Conservation (phyloP, 2,113 vertebrate genomes). For the Calyptommatus sinebrachiatus region DNA sequence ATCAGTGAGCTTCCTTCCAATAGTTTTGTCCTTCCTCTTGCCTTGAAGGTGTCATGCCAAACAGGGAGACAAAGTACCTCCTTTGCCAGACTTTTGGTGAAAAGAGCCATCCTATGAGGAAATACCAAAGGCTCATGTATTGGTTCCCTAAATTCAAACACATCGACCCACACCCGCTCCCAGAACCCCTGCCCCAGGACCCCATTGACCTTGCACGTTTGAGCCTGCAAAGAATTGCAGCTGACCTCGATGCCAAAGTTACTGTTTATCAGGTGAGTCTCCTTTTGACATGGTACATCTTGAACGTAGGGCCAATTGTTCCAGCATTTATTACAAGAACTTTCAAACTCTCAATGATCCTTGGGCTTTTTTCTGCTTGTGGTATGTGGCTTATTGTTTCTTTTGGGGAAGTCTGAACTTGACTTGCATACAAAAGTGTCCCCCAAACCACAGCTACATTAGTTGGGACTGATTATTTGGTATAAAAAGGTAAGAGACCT, state of each 20-base stretch:
- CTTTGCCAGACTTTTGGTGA: constrained; percentile 83
- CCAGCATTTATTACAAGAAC: neutral
- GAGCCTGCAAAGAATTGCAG: constrained; percentile 77
- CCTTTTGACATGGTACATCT: neutral
- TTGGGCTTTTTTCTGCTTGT: neutral
- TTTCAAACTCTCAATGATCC: neutral
- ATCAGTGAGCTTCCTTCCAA: neutral
- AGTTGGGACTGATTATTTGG: too few relatives aligned
- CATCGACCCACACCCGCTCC: constrained; percentile 79
- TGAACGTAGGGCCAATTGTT: neutral
- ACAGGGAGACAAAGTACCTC: constrained; percentile 82
- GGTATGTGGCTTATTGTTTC: neutral
- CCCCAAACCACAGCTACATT: too few relatives aligned
- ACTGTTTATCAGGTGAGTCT: constrained; percentile 80
- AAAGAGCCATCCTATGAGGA: constrained; percentile 81
- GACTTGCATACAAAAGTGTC: neutral
- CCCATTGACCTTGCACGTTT: constrained; percentile 77
- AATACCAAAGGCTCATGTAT: constrained; percentile 83
- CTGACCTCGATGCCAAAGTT: constrained; percentile 73
- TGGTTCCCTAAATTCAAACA: constrained; percentile 87
- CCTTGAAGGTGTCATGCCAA: constrained; percentile 79
- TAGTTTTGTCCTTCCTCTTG: neutral
- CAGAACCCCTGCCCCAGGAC: constrained; percentile 71
- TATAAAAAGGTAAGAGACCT: too few relatives aligned
- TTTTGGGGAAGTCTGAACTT: neutral